Conservation (phyloP, 2,113 vertebrate species). For the Donacobius atricapilla region DNA sequence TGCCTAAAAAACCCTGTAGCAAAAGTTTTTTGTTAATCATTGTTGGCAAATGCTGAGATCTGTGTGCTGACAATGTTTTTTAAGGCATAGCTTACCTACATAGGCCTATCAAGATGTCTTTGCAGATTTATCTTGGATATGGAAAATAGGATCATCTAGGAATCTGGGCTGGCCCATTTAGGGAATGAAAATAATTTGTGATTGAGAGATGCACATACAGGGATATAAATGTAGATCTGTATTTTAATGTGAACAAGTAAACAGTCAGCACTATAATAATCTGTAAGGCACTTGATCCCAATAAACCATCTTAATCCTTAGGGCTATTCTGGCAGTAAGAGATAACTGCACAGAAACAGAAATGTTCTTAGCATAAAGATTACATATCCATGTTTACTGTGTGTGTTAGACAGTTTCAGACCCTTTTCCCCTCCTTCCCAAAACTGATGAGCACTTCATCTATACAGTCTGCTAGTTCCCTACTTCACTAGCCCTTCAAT, state of each 20-base stretch:
- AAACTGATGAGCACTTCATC: background rate
- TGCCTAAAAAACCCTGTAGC: background rate
- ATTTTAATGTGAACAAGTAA: conserved; percentile 71
- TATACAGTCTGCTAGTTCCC: background rate
- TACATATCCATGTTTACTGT: conserved; percentile 64
- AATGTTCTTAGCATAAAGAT: conserved; percentile 74
- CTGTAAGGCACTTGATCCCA: conserved; percentile 78
- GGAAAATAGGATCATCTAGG: conserved; percentile 3
- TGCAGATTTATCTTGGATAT: background rate
- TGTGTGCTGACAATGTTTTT: background rate
- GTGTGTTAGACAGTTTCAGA: background rate
- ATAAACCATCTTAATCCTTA: conserved; percentile 79
- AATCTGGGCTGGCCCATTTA: background rate
- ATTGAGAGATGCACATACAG: background rate
- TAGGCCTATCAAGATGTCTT: background rate
- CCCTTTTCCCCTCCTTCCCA: background rate
- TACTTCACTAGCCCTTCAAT: conserved; percentile 1
- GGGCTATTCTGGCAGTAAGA: conserved; percentile 76
- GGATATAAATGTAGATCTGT: conserved; percentile 42
- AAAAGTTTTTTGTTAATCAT: background rate
- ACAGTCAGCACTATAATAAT: conserved; percentile 69
- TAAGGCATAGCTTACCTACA: background rate
- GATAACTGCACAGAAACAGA: conserved; percentile 73
- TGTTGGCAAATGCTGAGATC: background rate
- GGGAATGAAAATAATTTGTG: background rate